Evolutionary conservation across 2,888 invertebrate genomes (phyloP).

Genomic region (Brachylomia viminalis): DNA sequence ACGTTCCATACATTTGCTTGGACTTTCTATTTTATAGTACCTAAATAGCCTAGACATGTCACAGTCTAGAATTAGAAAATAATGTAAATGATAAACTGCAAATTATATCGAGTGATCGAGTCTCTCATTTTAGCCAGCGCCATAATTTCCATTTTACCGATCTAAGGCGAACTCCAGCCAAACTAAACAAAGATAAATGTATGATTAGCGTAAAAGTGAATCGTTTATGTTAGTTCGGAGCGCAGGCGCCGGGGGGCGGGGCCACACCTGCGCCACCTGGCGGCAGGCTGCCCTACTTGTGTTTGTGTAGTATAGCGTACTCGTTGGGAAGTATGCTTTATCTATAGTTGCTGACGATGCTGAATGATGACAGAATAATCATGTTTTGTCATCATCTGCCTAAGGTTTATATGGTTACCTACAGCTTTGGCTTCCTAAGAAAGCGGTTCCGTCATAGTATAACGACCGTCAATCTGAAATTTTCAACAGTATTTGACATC

Average conservation of each 20-base stretch:
- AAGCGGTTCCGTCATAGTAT: not conserved
- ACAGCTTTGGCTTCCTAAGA: not conserved
- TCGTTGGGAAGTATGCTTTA: slow-evolving; percentile 28
- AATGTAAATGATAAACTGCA: not conserved
- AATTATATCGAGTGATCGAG: not conserved
- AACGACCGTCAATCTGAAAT: too few relatives aligned
- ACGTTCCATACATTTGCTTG: not conserved
- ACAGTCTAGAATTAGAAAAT: not conserved
- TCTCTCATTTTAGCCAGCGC: not conserved
- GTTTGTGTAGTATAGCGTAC: slow-evolving; percentile 26
- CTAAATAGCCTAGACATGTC: not conserved
- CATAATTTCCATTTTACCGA: slow-evolving; percentile 11
- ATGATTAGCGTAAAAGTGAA: slow-evolving; percentile 61
- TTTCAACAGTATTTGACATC: not conserved
- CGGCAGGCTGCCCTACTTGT: slow-evolving; percentile 64
- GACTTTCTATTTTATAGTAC: not conserved
- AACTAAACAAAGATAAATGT: slow-evolving; percentile 51
- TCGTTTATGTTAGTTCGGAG: slow-evolving; percentile 57
- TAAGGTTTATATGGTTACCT: not conserved
- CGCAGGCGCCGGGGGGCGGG: slow-evolving; percentile 67
- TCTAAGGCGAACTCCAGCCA: slow-evolving; percentile 22
- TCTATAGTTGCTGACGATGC: not conserved
- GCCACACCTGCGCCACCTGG: slow-evolving; percentile 68
- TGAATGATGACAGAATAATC: not conserved
- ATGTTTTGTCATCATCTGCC: not conserved